Base-by-base conservation (phyloP, 2,113 vertebrate genomes). In the Elanoides forficatus region DNA sequence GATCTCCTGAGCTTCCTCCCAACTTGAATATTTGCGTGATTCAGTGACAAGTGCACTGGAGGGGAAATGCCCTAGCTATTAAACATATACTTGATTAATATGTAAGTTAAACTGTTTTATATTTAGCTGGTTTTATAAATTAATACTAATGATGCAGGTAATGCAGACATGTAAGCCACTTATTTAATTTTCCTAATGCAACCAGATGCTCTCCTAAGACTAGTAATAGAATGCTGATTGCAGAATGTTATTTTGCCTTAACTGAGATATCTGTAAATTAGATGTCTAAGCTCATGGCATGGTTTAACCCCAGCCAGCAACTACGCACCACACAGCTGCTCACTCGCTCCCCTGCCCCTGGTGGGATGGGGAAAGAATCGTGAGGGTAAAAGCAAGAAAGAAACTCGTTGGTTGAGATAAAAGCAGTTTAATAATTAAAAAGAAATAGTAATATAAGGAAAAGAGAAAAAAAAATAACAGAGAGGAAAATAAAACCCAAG, bases 291-390 rank as follows among this genome's bases (percentile, higher is more conserved):
- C 19, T 90, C 21, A 8, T 11, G 34, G 21, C 2, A 8, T 45
- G 45, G 20, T 84, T 73, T n/a, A 70, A 60, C 45, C 22, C 30
- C 38, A 67, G 60, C 34, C 30, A 21, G 55, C 21, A 38, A 6
- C 72, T 56, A 30, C 47, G 32, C 15, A n/a, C 9, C 25, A 38
- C 17, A 10, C 30, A 86, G 23, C 36, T 2, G 10, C 38, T 62
- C 11, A 2, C 45, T 66, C 2, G 1, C 40, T 59, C 20, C 22
- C 23, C 6, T 4, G 5, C 5, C 9, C 15, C 17, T 7, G 2
- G 1, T 6, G 56, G 32, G 11, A 13, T 19, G 10, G 43, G 12
- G 23, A 17, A 56, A 53, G 52, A 75, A n/a, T 23, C 32, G 12
- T 26, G 50, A 48, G 29, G 19, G 20, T 45, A n/a, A 21, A n/a